A percentile compares a stretch with the other conserved stretches of the same genome.
phyloP scores from a whole-genome alignment of 2,797 vertebrate genomes.

The Knipowitschia caucasica region DNA sequence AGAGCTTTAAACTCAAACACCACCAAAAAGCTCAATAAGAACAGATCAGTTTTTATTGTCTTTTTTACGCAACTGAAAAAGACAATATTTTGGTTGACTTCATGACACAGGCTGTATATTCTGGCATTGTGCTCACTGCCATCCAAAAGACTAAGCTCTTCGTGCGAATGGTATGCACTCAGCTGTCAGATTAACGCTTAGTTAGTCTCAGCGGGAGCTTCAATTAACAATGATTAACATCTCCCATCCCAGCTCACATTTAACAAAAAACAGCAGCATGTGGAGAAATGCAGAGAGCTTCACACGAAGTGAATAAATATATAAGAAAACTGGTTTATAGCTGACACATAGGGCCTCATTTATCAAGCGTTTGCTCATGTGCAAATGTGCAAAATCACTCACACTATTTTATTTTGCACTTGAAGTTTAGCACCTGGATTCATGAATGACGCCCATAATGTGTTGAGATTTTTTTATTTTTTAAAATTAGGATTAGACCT shows the following conservation, averaged over 20 bases:
- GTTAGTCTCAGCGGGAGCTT: constrained; percentile 74
- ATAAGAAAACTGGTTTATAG: background rate
- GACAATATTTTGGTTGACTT: background rate
- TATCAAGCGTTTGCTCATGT: no score
- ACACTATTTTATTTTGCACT: no score
- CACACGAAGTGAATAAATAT: background rate
- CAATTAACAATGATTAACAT: constrained; percentile 76
- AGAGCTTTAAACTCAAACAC: no score
- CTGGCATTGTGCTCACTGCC: constrained; percentile 20
- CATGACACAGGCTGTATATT: constrained; percentile 25
- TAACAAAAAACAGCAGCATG: constrained; percentile 41
- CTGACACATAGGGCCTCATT: background rate
- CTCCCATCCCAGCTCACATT: constrained; percentile 54
- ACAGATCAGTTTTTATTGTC: no score
- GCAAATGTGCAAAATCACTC: no score
- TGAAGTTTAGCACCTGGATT: no score
- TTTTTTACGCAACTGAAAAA: background rate
- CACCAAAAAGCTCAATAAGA: no score
- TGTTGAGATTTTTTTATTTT: no score
- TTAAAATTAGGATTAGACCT: no score
- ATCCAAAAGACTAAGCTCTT: constrained; percentile 46
- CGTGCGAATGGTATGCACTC: constrained; percentile 60
- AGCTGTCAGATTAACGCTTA: constrained; percentile 74
- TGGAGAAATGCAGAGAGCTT: constrained; percentile 22
- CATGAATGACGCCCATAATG: no score